Conservation (phyloP, 1,140 invertebrate species). For the Drosophila neocordata region DNA sequence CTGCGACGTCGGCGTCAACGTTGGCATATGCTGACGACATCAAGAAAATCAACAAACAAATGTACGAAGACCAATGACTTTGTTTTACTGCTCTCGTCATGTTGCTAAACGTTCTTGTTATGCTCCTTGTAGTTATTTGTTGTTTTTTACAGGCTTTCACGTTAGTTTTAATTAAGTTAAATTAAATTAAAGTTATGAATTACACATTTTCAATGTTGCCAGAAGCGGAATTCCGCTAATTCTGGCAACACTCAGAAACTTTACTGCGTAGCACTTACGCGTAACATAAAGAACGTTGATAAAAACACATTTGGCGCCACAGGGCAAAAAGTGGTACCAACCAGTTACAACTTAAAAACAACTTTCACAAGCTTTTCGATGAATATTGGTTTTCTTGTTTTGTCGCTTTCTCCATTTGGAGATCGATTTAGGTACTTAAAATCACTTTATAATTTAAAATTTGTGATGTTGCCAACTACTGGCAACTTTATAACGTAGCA, state of each 20-base stretch:
- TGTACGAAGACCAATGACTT: background rate
- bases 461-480: no score
- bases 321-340: no score
- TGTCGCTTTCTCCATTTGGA: no score
- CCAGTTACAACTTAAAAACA: no score
- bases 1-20: conserved; percentile 60
- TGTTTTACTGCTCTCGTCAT: background rate
- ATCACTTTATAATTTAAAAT: no score
- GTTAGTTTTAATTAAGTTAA: conserved; percentile 4
- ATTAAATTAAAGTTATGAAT: conserved; percentile 9
- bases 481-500: no score
- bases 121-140: background rate
- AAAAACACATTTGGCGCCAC: no score
- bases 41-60: conserved; percentile 7
- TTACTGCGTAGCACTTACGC: background rate
- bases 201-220: conserved; percentile 10
- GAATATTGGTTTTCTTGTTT: no score
- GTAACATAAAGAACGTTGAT: no score
- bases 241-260: background rate
- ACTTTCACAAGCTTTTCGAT: no score
- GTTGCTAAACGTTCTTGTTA: background rate
- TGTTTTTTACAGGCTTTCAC: background rate
- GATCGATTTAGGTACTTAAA: no score
- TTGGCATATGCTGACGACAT: conserved; percentile 72
- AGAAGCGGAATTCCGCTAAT: conserved; percentile 4